These are phyloP conservation scores for Athalia cordata DNA, from an alignment of 2,888 invertebrate genomes.

Conservation along the genomic window DNA sequence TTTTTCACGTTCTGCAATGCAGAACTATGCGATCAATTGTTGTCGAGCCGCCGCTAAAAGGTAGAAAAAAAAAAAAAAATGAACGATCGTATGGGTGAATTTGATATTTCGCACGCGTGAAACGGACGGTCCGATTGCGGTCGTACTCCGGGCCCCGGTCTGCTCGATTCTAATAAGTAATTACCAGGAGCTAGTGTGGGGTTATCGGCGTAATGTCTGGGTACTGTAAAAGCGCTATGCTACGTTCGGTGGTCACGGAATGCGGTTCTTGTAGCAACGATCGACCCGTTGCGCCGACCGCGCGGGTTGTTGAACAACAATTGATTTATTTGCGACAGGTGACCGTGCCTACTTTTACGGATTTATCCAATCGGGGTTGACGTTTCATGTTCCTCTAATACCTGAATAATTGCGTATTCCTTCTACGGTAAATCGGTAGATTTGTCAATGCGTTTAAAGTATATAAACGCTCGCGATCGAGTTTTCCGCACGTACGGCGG, in stretches of 20 bases:
- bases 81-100: neutral
- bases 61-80: neutral
- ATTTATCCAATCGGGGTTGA: constrained; percentile 53
- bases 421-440: constrained; percentile 17
- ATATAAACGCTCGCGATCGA: neutral
- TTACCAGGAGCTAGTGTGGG: neutral
- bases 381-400: constrained; percentile 49
- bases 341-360: constrained; percentile 53
- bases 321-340: constrained; percentile 60
- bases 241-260: constrained; percentile 38
- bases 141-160: neutral
- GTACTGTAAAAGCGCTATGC: neutral
- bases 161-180: constrained; percentile 39
- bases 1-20: no score
- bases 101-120: constrained; percentile 7
- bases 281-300: neutral
- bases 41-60: no score
- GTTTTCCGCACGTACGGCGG: neutral
- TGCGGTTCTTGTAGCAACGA: constrained; percentile 41
- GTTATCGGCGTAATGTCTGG: neutral
- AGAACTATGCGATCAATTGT: no score
- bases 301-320: constrained; percentile 48
- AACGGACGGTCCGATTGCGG: constrained; percentile 1
- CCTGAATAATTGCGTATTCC: constrained; percentile 18
- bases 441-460: constrained; percentile 10